Percentiles rank a stretch among this genome's conserved stretches.
Evolutionary conservation across 2,797 vertebrate species (phyloP).

Genomic region (Sarcoramphus papa): DNA sequence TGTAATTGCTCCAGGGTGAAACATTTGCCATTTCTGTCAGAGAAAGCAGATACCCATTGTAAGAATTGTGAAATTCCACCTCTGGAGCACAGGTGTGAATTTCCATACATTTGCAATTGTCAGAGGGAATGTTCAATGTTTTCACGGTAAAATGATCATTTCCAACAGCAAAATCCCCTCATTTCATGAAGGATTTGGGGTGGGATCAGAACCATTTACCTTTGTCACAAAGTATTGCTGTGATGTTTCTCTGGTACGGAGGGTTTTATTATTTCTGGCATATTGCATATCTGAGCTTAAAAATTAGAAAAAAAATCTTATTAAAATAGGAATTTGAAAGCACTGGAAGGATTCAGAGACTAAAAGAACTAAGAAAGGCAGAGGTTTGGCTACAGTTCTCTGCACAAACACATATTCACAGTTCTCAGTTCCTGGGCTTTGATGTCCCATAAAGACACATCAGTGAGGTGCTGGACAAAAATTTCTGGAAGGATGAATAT

Average conservation of each 20-base stretch:
- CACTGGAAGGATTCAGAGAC: neutral
- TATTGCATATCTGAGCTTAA: neutral
- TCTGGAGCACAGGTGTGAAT: conserved; percentile 10
- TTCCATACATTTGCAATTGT: conserved; percentile 11
- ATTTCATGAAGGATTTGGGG: neutral
- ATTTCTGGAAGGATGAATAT: neutral
- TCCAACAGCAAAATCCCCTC: neutral
- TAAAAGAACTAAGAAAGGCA: neutral
- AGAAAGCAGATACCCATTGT: neutral
- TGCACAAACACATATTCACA: neutral
- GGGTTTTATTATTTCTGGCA: neutral
- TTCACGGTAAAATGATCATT: neutral
- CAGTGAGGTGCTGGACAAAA: neutral
- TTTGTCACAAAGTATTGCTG: neutral
- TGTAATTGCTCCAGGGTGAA: neutral
- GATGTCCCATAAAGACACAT: neutral
- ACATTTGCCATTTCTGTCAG: neutral
- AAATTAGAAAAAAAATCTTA: neutral
- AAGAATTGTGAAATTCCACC: neutral
- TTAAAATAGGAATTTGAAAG: neutral
- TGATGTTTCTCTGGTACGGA: neutral
- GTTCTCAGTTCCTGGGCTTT: neutral
- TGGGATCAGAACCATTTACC: neutral
- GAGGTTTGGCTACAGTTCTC: neutral
- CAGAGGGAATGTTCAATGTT: neutral